Base-by-base conservation (phyloP, 1,140 invertebrate species). In the Proctacanthus coquilletti region DNA sequence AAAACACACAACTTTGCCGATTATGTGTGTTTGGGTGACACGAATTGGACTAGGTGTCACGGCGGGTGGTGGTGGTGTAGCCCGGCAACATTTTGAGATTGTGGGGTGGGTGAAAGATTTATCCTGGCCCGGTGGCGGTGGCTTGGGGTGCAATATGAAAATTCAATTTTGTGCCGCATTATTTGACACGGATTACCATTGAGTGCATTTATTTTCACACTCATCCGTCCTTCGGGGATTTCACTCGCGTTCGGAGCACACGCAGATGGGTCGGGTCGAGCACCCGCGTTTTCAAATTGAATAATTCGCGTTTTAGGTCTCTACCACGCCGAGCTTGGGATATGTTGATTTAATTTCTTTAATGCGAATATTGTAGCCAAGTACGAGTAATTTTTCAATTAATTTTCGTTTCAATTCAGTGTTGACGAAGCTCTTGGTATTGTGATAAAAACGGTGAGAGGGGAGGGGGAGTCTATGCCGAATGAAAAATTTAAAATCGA, bases 151-250 rank as follows among this genome's bases (percentile, higher is more conserved):
- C 23, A 8, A 27, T 27, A 27, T 27, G 23, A 27, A 27, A 27
- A 27, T 27, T 27, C 23, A 27, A 27, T 27, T 27, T 27, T 27
- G 23, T 27, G 23, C 23, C 23, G 13, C 23, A 27, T 27, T 27
- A 27, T 27, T 27, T 27, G 23, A 27, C 23, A 27, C 23, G 23
- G 23, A 27, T 27, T 27, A 27, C 13, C 23, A 27, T 13, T 27
- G 23, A 9, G 13, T 27, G 23, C 13, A 27, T 27, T 27, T 27
- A 27, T 27, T 27, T 27, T 27, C 23, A 27, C 23, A 27, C 23
- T 27, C 23, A 8, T 27, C 23, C 13, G 23, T 27, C 23, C 13
- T 13, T 9, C 13, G 23, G n/a, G n/a, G n/a, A n/a, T n/a, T n/a
- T n/a, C n/a, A n/a, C n/a, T n/a, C n/a, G n/a, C n/a, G n/a, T n/a